Conservation (phyloP, 2,888 invertebrate species). For the Caenorhabditis sp. region DNA sequence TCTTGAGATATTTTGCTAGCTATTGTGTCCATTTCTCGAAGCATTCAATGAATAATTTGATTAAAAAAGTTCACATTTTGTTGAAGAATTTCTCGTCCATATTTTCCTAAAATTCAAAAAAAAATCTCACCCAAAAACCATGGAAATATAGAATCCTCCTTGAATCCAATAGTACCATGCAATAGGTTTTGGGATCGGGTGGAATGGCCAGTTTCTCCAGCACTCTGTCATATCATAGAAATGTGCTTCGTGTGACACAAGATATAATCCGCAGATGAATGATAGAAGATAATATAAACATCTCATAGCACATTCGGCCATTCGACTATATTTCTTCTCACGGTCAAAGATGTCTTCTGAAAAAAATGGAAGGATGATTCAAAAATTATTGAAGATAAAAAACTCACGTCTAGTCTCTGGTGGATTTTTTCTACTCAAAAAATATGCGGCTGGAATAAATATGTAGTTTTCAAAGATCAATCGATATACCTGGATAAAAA, state of each 20-base stretch:
- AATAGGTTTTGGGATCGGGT: constrained; percentile 81
- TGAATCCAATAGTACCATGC: constrained; percentile 76
- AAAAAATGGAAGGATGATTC: constrained; percentile 1
- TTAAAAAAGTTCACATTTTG: too few species aligned
- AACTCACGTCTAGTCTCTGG: constrained; percentile 34
- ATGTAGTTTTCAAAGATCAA: constrained; percentile 34
- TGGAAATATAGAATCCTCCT: constrained; percentile 43
- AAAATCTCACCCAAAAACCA: constrained; percentile 45
- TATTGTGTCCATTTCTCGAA: too few species aligned
- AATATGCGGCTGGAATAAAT: constrained; percentile 37
- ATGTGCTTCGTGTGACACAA: constrained; percentile 61
- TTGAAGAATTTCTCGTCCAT: too few species aligned
- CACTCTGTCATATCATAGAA: constrained; percentile 61
- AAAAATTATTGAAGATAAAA: neutral
- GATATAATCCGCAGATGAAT: constrained; percentile 52
- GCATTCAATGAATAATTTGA: too few species aligned
- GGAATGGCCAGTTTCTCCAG: constrained; percentile 67
- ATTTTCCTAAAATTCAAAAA: too few species aligned
- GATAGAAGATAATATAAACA: constrained; percentile 59
- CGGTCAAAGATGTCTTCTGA: constrained; percentile 45
- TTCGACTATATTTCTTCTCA: constrained; percentile 64
- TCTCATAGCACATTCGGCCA: constrained; percentile 68
- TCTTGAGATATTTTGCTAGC: too few species aligned
- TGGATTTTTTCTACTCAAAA: constrained; percentile 32
- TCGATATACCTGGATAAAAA: constrained; percentile 39